Evolutionary conservation across 1,140 invertebrate genomes (phyloP), one percentile per base, ranked within the genome.

Genomic region (Heterodera schachtii): DNA sequence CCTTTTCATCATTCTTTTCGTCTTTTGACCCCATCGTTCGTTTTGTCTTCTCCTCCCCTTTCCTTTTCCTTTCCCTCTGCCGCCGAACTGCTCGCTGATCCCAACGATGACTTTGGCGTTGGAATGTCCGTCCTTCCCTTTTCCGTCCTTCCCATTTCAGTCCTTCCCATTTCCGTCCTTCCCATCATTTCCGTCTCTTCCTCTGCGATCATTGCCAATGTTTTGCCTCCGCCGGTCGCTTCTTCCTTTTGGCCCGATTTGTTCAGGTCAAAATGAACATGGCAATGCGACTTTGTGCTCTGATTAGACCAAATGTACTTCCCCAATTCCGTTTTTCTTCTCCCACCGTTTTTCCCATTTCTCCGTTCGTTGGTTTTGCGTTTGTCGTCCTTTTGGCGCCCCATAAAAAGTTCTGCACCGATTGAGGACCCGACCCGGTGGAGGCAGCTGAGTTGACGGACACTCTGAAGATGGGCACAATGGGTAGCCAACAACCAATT

Each of bases 361-460:
- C 49, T 52, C 49, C 49, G 31, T 31, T 31, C 31, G 31, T 31
- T 5, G 57, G 19, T 60, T 60, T 60, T 60, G 57, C 57, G 13
- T 11, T 60, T 60, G 57, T 19, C 57, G 13, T 60, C 57, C 57
- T 60, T 60, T 60, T 60, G 31, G 21, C 76, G 47, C 76, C 76
- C 76, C 76, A 78, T 44, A 78, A 64, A n/a, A 78, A 78, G 70
- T 78, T 64, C 44, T 78, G 76, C 47, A 78, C 76, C 11, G 76
- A 71, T 43, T 52, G 49, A 8, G 49, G 11, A 52, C 69, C 69
- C 1, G 69, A 71, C 9, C 69, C 69, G 69, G 69, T 71, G 69
- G 69, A 71, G 4, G 69, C 13, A 1, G 19, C 69, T 16, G 69
- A 71, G 21, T 71, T 71, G 69, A 31, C 31, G 41, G 69, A 71